Percentiles rank a stretch among this genome's conserved stretches.
phyloP scores from a whole-genome alignment of 2,797 vertebrate species.

The Semaprochilodus insignis region DNA sequence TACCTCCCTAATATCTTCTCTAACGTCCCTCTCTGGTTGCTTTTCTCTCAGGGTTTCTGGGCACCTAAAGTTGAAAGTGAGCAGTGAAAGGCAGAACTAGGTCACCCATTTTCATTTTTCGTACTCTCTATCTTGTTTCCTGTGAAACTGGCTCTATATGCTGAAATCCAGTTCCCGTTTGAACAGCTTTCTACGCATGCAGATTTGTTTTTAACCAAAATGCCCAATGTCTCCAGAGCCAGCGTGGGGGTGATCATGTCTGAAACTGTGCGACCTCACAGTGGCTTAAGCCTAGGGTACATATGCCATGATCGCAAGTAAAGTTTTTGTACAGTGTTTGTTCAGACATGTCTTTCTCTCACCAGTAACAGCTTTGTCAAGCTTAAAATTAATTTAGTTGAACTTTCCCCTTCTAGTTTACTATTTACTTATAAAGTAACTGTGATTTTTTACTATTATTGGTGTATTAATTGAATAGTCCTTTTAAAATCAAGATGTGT shows the following conservation, averaged over 20 bases:
- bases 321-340: too few species aligned
- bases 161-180: slow-evolving; percentile 57
- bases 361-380: too few species aligned
- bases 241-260: slow-evolving; percentile 43
- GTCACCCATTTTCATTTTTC: slow-evolving; percentile 65
- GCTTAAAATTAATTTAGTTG: too few species aligned
- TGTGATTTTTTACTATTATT: too few species aligned
- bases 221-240: slow-evolving; percentile 54
- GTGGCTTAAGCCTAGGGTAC: not conserved
- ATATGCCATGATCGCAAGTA: not conserved
- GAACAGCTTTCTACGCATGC: slow-evolving; percentile 59
- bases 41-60: slow-evolving; percentile 60
- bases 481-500: too few species aligned
- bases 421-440: too few species aligned
- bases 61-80: slow-evolving; percentile 65
- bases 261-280: not conserved
- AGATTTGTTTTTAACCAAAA: slow-evolving; percentile 46
- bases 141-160: slow-evolving; percentile 48
- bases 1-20: slow-evolving; percentile 54
- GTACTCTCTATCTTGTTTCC: slow-evolving; percentile 33
- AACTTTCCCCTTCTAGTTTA: too few species aligned
- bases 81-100: slow-evolving; percentile 72
- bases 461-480: too few species aligned
- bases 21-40: slow-evolving; percentile 16
- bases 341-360: too few species aligned